These are phyloP conservation scores for Venustaconcha ellipsiformis DNA, from an alignment of 1,140 invertebrate genomes.

Conservation along the genomic window DNA sequence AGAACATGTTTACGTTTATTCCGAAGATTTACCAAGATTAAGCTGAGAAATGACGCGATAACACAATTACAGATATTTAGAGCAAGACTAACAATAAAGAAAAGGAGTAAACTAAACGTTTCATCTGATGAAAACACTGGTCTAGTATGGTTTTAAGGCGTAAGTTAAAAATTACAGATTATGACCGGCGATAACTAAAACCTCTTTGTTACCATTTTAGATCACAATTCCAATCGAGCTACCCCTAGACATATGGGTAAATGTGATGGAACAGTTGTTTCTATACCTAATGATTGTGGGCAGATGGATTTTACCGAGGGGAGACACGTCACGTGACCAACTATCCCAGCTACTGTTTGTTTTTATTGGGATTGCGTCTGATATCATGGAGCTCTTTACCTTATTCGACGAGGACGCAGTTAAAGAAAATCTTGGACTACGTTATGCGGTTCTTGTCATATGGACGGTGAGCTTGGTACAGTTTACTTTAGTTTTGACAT, in stretches of 20 bases:
- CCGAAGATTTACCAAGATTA: too few relatives aligned
- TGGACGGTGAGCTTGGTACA: constrained; percentile 87
- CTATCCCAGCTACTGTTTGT: constrained; percentile 90
- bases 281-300: constrained; percentile 90
- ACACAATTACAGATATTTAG: too few relatives aligned
- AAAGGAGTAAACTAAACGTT: too few relatives aligned
- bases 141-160: too few relatives aligned
- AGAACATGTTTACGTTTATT: too few relatives aligned
- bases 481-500: constrained; percentile 57
- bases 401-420: constrained; percentile 76
- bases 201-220: constrained; percentile 20
- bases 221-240: constrained; percentile 42
- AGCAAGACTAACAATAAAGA: too few relatives aligned
- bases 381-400: constrained; percentile 96
- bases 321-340: constrained; percentile 91
- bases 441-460: constrained; percentile 49
- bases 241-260: constrained; percentile 73
- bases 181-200: too few relatives aligned
- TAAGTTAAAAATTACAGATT: too few relatives aligned
- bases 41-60: too few relatives aligned
- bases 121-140: too few relatives aligned
- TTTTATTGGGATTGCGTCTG: constrained; percentile 83
- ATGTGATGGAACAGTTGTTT: constrained; percentile 84
- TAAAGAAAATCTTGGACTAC: constrained; percentile 36
- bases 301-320: constrained; percentile 88